Evolutionary conservation across 2,888 invertebrate species (phyloP).

Genomic region (Melieria crassipennis): DNA sequence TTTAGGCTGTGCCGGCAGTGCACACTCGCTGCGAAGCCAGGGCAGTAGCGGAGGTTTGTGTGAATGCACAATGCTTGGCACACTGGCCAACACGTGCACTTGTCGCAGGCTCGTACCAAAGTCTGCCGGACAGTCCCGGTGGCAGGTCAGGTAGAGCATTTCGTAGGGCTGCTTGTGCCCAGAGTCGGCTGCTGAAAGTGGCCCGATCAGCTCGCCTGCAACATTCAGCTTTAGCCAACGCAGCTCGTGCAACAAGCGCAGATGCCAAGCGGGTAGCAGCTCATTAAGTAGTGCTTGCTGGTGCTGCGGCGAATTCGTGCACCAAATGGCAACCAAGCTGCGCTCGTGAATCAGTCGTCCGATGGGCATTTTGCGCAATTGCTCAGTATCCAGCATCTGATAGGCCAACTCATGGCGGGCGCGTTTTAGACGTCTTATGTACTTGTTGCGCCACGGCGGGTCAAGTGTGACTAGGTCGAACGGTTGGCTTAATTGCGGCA

Average conservation of each 20-base stretch:
- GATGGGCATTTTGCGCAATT: conserved; percentile 78
- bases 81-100: conserved; percentile 71
- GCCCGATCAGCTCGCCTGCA: conserved; percentile 74
- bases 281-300: conserved; percentile 73
- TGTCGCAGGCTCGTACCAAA: conserved; percentile 35
- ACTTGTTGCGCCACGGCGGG: conserved; percentile 98
- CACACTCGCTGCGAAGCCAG: conserved; percentile 59
- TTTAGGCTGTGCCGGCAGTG: conserved; percentile 67
- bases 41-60: conserved; percentile 91
- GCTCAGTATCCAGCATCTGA: conserved; percentile 79
- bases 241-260: conserved; percentile 78
- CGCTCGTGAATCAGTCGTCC: conserved; percentile 70
- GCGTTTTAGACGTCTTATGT: conserved; percentile 81
- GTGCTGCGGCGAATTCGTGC: conserved; percentile 85
- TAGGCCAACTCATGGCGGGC: conserved; percentile 73
- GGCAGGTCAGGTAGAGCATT: conserved; percentile 74
- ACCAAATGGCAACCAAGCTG: conserved; percentile 87
- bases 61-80: conserved; percentile 93
- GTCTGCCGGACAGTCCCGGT: conserved; percentile 41
- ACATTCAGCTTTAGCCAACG: conserved; percentile 81
- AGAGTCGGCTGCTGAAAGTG: conserved; percentile 68
- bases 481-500: conserved; percentile 64
- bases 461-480: conserved; percentile 89
- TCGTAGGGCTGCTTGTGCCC: conserved; percentile 87
- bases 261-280: conserved; percentile 84